phyloP scores from a whole-genome alignment of 2,888 invertebrate species.

The Osmoderma eremita region DNA sequence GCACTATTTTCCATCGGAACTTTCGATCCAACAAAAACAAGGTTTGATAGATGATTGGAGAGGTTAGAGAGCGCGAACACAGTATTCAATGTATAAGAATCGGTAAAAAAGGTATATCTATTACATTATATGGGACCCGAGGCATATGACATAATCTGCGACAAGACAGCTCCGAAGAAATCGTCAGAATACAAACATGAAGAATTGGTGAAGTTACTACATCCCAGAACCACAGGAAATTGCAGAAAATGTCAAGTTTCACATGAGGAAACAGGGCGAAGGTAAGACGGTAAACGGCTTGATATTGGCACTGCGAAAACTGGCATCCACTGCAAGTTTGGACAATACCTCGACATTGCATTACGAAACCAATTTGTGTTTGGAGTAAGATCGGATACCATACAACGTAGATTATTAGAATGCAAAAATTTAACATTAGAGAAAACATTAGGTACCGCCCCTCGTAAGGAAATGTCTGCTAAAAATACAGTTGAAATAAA shows the following conservation, averaged over 20 bases:
- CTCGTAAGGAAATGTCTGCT: slow-evolving; percentile 11
- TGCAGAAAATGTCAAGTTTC: slow-evolving; percentile 48
- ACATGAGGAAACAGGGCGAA: neutral
- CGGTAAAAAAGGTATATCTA: slow-evolving; percentile 19
- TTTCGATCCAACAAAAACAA: slow-evolving; percentile 22
- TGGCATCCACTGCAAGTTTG: neutral
- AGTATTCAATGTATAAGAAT: slow-evolving; percentile 35
- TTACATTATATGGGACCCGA: slow-evolving; percentile 43
- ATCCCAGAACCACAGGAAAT: slow-evolving; percentile 48
- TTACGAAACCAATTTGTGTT: neutral
- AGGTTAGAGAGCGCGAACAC: slow-evolving; percentile 37
- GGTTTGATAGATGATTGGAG: slow-evolving; percentile 33
- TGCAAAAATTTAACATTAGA: neutral
- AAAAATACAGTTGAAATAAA: no score
- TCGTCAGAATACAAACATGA: neutral
- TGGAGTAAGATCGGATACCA: neutral
- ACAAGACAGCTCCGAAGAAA: slow-evolving; percentile 41
- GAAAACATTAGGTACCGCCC: neutral
- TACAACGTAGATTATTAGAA: slow-evolving; percentile 4
- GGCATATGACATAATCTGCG: slow-evolving; percentile 42
- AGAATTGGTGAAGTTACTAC: slow-evolving; percentile 28
- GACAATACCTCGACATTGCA: neutral
- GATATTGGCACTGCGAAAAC: neutral
- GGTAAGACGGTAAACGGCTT: neutral
- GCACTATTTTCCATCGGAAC: slow-evolving; percentile 31